Conservation (phyloP, 2,113 vertebrate species). For the Gracilinanus agilis region DNA sequence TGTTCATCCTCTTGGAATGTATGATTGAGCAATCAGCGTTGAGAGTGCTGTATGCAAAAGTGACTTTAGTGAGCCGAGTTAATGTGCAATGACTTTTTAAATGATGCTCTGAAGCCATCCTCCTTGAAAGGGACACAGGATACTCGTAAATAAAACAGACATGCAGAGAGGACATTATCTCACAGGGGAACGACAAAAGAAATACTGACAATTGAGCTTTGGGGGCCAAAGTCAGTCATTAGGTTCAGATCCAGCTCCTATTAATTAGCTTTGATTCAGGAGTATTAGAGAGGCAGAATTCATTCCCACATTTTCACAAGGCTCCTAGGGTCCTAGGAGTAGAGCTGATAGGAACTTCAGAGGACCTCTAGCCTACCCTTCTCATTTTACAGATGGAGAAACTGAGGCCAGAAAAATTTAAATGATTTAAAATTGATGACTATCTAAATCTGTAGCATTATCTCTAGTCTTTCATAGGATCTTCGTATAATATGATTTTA, state of each 20-base stretch:
- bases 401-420: no score
- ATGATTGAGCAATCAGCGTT: constrained; percentile 5
- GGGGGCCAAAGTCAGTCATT: neutral
- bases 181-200: neutral
- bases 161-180: neutral
- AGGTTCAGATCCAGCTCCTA: neutral
- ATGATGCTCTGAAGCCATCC: constrained; percentile 18
- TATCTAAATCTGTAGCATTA: no score
- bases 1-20: neutral
- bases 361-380: no score
- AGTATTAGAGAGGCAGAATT: neutral
- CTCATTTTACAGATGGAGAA: no score
- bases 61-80: constrained; percentile 18
- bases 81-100: constrained; percentile 15
- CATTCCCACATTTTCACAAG: neutral
- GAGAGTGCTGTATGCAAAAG: neutral
- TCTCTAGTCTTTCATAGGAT: no score
- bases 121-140: neutral
- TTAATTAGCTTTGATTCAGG: constrained; percentile 7
- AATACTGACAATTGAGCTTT: neutral
- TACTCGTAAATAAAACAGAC: neutral
- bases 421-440: no score
- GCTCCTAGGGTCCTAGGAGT: no score
- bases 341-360: no score
- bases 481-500: no score